phyloP scores from a whole-genome alignment of 2,888 invertebrate genomes.

The Arctia plantaginis region DNA sequence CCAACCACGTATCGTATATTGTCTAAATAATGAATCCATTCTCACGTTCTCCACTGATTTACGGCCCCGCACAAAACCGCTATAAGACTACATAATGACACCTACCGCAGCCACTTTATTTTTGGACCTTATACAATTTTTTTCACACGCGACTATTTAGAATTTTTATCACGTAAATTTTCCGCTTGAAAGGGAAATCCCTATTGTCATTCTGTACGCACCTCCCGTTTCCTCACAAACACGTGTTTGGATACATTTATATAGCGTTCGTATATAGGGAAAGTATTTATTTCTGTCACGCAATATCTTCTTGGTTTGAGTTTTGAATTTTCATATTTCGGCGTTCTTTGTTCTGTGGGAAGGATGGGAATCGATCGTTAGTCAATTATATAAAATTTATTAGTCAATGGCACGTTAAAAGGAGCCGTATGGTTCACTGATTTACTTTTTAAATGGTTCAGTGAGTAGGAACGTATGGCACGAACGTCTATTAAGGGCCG shows the following conservation, averaged over 20 bases:
- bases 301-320: conserved; percentile 73
- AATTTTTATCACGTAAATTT: conserved; percentile 86
- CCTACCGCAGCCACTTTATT: conserved; percentile 84
- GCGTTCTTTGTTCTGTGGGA: conserved; percentile 56
- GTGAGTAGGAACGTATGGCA: conserved; percentile 35
- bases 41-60: conserved; percentile 82
- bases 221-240: conserved; percentile 81
- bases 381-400: conserved; percentile 74
- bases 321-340: conserved; percentile 72
- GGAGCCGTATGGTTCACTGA: conserved; percentile 52
- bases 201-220: conserved; percentile 82
- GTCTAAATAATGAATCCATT: conserved; percentile 81
- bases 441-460: conserved; percentile 56
- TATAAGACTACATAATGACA: conserved; percentile 80
- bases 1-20: conserved; percentile 63
- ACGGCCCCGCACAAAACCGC: conserved; percentile 75
- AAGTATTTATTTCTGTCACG: conserved; percentile 83
- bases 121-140: conserved; percentile 81
- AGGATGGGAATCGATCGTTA: conserved; percentile 57
- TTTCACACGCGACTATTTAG: conserved; percentile 84
- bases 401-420: conserved; percentile 67
- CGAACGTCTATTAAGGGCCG: conserved; percentile 34
- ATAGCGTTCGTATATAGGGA: conserved; percentile 66
- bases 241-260: conserved; percentile 80
- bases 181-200: conserved; percentile 85